Evolutionary conservation across 1,140 invertebrate species (phyloP), one percentile per base, ranked within the genome.

Genomic region (Chionoecetes opilio): DNA sequence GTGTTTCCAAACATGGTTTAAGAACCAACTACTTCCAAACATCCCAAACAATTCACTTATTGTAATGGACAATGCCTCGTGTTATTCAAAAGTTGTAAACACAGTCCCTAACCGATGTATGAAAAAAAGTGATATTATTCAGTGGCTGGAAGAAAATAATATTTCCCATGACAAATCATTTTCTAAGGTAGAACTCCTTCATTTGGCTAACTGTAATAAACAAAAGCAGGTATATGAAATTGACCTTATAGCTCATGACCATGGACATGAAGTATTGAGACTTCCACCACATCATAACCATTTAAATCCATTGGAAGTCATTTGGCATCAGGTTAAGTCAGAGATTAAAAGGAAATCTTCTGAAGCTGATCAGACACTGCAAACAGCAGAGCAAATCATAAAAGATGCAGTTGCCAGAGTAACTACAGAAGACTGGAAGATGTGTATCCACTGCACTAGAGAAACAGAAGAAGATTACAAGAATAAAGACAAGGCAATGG

Each of bases 291-390:
- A 94, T 84, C 31, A 89, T 75, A 31, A 46, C 37, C 86, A 89
- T 17, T 94, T 94, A 31, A 94, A 89, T 34, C 53, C 87, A 11
- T 82, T 90, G 14, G 86, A 53, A 11, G n/a, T 90, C 9, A 90
- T 94, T 34, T 94, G 93, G 93, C n/a, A 63, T 31, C 14, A 90
- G 14, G 63, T 90, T 21, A 94, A 94, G 32, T 31, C 31, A 31
- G 93, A 90, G 2, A 37, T 94, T 26, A 90, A 37, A 82, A 75
- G 38, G 35, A 75, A 90, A 26, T 89, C 26, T 89, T 31, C 38
- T 3, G 35, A 46, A 34, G 21, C 17, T 26, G 29, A 29, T 29
- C 41, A 89, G 14, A 34, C 11, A 29, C 17, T 90, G 3, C 53
- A 94, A 37, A 90, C 17, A n/a, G 5, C 85, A 21, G 21, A 93